phyloP scores from a whole-genome alignment of 1,140 invertebrate species.

The Elysia chlorotica region DNA sequence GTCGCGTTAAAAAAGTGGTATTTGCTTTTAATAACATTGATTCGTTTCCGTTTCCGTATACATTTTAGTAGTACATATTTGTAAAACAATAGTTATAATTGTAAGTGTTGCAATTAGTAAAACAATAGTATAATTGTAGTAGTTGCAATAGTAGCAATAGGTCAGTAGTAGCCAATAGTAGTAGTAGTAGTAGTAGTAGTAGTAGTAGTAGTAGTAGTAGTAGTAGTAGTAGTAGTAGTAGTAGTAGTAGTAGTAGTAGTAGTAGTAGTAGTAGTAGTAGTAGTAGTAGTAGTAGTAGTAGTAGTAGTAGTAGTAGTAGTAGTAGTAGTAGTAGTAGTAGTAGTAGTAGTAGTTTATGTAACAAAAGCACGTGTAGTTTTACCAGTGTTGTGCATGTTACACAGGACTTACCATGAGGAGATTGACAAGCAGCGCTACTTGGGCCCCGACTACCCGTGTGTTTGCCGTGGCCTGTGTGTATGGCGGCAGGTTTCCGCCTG shows the following conservation, averaged over 20 bases:
- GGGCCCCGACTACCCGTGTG: slow-evolving; percentile 87
- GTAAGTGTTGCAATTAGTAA: too few species aligned
- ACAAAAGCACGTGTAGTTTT: background rate
- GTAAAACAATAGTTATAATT: too few species aligned
- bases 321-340: background rate
- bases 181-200: background rate
- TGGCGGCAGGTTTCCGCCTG: slow-evolving; percentile 81
- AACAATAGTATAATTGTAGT: too few species aligned
- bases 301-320: background rate
- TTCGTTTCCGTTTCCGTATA: too few species aligned
- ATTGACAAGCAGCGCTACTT: slow-evolving; percentile 72
- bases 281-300: background rate
- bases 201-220: background rate
- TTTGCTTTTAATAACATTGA: too few species aligned
- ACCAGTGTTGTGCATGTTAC: background rate
- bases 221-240: background rate
- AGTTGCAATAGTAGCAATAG: too few species aligned
- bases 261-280: background rate
- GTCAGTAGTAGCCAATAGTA: too few species aligned
- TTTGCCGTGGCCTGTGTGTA: slow-evolving; percentile 92
- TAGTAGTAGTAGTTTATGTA: background rate
- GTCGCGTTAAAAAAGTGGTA: too few species aligned
- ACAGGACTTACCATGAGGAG: background rate
- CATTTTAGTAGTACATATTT: too few species aligned
- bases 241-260: background rate